A percentile compares a stretch with the other conserved stretches of the same genome.
phyloP scores from a whole-genome alignment of 2,797 vertebrate genomes.

The Tachyglossus aculeatus region DNA sequence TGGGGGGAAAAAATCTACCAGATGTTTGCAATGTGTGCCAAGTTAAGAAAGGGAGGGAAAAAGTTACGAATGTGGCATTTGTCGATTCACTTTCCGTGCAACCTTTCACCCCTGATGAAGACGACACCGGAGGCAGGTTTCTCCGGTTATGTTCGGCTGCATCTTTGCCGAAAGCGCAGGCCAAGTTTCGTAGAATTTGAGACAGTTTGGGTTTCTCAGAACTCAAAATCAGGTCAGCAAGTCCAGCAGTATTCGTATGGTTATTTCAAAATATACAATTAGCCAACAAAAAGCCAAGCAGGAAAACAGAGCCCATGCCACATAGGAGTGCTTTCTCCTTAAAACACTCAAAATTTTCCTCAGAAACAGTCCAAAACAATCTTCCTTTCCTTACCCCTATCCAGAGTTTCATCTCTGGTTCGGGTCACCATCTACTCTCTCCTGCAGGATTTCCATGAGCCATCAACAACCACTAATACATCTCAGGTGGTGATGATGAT shows the following conservation, averaged over 20 bases:
- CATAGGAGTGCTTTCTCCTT: conserved; percentile 3
- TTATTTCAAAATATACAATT: conserved; percentile 30
- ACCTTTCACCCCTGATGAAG: not conserved
- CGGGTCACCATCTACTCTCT: too few species aligned
- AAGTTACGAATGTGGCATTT: conserved; percentile 18
- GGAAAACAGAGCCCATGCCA: conserved; percentile 11
- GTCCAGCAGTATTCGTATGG: conserved; percentile 18
- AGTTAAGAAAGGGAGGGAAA: conserved; percentile 2
- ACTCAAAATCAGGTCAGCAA: conserved; percentile 37
- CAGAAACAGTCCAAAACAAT: too few species aligned
- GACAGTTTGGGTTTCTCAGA: conserved; percentile 27
- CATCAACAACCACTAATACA: too few species aligned
- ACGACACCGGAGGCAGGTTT: conserved; percentile 19
- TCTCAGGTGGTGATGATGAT: too few species aligned
- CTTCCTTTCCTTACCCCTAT: too few species aligned
- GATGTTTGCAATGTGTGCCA: not conserved
- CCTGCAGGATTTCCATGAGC: too few species aligned
- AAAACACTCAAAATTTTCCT: too few species aligned
- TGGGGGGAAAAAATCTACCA: not conserved
- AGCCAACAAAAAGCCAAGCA: not conserved
- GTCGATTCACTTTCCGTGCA: not conserved
- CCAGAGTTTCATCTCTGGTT: too few species aligned
- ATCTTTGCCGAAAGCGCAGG: conserved; percentile 21
- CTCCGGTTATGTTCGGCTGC: not conserved
- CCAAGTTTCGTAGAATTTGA: conserved; percentile 4